Evolutionary conservation across 2,113 vertebrate genomes (phyloP).

Genomic region (Lycaon pictus): DNA sequence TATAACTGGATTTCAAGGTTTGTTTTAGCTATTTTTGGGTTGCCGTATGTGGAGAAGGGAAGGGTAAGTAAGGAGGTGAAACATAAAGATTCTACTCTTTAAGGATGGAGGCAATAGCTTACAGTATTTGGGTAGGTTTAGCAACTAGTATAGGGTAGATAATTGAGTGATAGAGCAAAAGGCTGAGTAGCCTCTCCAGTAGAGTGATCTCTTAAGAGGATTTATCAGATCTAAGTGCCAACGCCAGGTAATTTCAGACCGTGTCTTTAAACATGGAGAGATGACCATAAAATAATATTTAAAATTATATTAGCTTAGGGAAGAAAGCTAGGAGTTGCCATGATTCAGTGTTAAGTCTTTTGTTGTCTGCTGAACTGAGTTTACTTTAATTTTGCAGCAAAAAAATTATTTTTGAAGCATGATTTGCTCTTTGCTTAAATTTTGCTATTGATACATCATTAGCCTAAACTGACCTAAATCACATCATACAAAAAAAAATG

Average conservation of each 20-base stretch:
- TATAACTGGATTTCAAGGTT: neutral
- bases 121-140: neutral
- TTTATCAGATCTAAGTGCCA: neutral
- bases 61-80: neutral
- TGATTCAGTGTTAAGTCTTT: neutral
- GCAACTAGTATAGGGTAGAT: neutral
- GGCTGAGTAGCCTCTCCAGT: neutral
- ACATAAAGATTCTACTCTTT: neutral
- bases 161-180: neutral
- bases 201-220: neutral
- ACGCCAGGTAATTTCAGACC: neutral
- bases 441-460: neutral
- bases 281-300: neutral
- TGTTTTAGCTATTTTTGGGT: neutral
- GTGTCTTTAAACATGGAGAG: neutral
- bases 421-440: neutral
- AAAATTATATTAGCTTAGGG: neutral
- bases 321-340: neutral
- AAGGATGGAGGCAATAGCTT: neutral
- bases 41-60: neutral
- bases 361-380: neutral
- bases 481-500: neutral
- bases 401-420: neutral
- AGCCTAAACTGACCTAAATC: neutral
- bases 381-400: neutral